phyloP scores from a whole-genome alignment of 2,797 vertebrate genomes.

The Emydoidea blandingii region DNA sequence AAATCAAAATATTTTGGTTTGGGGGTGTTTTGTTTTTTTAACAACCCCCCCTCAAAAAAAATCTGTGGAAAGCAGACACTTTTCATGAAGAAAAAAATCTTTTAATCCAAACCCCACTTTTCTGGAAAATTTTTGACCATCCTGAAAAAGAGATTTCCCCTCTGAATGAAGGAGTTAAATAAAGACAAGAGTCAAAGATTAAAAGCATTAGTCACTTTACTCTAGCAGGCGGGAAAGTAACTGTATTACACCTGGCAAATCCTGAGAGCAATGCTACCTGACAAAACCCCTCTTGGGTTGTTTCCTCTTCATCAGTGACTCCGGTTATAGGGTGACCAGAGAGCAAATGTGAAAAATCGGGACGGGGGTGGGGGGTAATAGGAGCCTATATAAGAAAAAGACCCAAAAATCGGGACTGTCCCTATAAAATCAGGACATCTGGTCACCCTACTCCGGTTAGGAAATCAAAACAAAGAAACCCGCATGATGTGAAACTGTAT shows the following conservation, averaged over 20 bases:
- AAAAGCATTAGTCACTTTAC: background rate
- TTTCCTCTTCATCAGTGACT: background rate
- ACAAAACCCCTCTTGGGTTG: fast-evolving
- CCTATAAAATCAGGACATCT: too few relatives aligned
- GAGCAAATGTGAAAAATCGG: too few relatives aligned
- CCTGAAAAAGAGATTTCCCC: background rate
- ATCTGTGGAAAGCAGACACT: background rate
- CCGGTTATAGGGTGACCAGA: too few relatives aligned
- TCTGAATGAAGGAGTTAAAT: background rate
- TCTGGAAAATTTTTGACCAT: background rate
- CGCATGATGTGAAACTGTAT: background rate
- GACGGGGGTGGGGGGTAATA: too few relatives aligned
- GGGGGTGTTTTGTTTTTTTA: background rate
- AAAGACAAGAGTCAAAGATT: background rate
- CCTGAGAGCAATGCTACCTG: background rate
- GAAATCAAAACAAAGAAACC: background rate
- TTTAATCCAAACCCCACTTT: background rate
- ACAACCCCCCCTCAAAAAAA: background rate
- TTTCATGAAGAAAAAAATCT: background rate
- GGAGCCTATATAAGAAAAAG: too few relatives aligned
- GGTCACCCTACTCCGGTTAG: background rate
- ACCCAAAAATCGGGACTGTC: too few relatives aligned
- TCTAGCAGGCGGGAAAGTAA: background rate
- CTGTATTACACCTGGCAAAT: background rate
- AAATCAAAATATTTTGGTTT: background rate